phyloP scores from a whole-genome alignment of 2,797 vertebrate genomes.

The Graptemys geographica region DNA sequence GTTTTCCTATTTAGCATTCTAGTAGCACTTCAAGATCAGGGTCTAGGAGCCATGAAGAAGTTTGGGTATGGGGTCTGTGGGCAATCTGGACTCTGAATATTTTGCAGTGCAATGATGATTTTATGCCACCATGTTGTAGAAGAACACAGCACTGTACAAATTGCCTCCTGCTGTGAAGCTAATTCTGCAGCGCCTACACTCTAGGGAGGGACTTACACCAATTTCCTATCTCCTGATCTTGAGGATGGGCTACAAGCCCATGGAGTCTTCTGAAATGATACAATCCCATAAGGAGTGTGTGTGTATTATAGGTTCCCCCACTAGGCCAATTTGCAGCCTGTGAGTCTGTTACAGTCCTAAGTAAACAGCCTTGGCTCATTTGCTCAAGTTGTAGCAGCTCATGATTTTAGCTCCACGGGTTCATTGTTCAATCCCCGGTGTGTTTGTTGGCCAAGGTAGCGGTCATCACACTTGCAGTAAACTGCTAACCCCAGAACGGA shows the following conservation, averaged over 20 bases:
- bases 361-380: background rate
- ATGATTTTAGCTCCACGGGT: background rate
- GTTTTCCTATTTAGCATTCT: background rate
- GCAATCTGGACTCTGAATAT: background rate
- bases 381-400: background rate
- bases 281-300: background rate
- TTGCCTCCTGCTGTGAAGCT: background rate
- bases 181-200: background rate
- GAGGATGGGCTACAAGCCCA: background rate
- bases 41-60: background rate
- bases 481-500: background rate
- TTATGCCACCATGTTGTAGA: background rate
- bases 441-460: background rate
- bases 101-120: background rate
- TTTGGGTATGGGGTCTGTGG: background rate
- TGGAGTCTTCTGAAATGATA: background rate
- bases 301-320: background rate
- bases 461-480: background rate
- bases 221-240: background rate
- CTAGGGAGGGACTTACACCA: background rate
- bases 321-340: background rate
- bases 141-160: background rate
- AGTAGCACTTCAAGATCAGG: background rate
- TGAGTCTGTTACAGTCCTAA: background rate
- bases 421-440: background rate